Conservation (phyloP, 2,113 vertebrate genomes). For the Lynx canadensis region DNA sequence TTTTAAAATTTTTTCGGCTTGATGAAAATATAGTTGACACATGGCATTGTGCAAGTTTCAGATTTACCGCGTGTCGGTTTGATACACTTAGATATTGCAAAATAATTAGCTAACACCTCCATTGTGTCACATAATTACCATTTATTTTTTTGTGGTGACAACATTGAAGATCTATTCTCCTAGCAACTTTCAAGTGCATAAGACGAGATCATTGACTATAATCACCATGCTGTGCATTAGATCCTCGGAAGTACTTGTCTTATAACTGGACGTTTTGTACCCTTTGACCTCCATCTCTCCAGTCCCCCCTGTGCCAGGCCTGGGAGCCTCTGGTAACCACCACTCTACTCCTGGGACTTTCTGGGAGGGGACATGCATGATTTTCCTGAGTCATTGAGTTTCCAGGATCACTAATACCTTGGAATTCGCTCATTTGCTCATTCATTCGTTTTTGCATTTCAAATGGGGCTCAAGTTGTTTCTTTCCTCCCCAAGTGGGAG, state of each 20-base stretch:
- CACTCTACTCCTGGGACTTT: neutral
- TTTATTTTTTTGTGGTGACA: neutral
- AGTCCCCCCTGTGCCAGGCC: too few species aligned
- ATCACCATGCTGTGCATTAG: neutral
- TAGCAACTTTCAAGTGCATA: neutral
- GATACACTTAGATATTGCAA: neutral
- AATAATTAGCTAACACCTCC: neutral
- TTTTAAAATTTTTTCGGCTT: neutral
- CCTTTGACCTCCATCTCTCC: neutral
- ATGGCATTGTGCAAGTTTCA: neutral
- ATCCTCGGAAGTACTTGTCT: neutral
- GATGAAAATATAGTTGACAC: too few species aligned
- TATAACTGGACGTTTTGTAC: neutral
- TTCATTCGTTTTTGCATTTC: neutral
- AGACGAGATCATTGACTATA: neutral
- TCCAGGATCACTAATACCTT: neutral
- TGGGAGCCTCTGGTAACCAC: neutral
- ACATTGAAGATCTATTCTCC: neutral
- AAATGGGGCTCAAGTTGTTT: neutral
- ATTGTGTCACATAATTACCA: neutral
- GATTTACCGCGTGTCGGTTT: neutral
- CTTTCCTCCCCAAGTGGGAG: neutral
- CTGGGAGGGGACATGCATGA: rapidly evolving
- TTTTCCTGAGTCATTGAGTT: neutral
- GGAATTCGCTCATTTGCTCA: neutral